Evolutionary conservation across 1,140 invertebrate genomes (phyloP).

Genomic region (Bombyx mandarina): DNA sequence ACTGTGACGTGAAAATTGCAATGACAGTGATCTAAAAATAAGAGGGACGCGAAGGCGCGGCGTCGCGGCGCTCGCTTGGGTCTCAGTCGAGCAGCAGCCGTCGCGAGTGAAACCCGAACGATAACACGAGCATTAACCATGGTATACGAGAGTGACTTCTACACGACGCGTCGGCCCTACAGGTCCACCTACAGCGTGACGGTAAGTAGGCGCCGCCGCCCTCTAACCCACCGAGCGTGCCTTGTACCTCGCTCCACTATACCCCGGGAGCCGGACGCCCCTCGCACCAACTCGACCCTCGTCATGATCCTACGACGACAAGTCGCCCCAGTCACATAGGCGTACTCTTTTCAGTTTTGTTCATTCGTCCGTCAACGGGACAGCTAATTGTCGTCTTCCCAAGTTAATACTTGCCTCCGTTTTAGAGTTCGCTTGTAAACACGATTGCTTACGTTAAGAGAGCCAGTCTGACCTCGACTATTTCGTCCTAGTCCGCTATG

Average conservation of each 20-base stretch:
- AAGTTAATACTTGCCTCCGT: conserved; percentile 20
- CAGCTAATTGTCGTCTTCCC: conserved; percentile 18
- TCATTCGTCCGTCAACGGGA: conserved; percentile 7
- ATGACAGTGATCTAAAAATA: conserved; percentile 70
- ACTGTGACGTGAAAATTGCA: conserved; percentile 64
- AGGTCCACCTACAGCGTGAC: conserved; percentile 83
- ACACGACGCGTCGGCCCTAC: conserved; percentile 85
- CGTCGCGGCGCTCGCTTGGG: conserved; percentile 33
- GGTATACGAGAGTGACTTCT: conserved; percentile 93
- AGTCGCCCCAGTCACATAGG: conserved; percentile 8
- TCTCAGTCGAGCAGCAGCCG: conserved; percentile 56
- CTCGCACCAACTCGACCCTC: conserved; percentile 57
- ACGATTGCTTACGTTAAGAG: conserved; percentile 53
- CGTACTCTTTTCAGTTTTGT: conserved; percentile 3
- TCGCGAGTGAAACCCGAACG: conserved; percentile 62
- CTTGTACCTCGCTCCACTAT: conserved; percentile 50
- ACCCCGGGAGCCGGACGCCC: conserved; percentile 58
- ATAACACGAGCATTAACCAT: conserved; percentile 73
- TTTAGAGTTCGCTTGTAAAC: conserved; percentile 40
- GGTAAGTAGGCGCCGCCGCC: conserved; percentile 77
- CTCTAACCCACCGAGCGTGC: conserved; percentile 47
- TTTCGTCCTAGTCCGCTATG: not conserved
- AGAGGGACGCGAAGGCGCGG: conserved; percentile 26
- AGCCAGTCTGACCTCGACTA: conserved; percentile 5
- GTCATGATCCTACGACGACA: not conserved